Conservation (phyloP, 2,797 vertebrate genomes). For the Mionectes olivaceus region DNA sequence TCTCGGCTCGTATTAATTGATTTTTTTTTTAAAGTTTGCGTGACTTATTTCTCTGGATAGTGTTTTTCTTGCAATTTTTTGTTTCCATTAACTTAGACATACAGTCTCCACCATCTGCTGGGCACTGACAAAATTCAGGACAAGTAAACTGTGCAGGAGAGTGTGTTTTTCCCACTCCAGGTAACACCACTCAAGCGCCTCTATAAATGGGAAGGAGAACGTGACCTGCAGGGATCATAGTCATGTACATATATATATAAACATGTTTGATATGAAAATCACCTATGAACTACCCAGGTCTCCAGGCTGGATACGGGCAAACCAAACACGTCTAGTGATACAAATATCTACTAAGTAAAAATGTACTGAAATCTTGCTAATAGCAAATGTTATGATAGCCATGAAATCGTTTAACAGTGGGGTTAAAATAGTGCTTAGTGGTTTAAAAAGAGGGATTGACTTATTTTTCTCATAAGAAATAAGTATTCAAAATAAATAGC, state of each 20-base stretch:
- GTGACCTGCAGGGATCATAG: not conserved
- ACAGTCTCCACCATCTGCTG: not conserved
- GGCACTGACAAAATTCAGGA: not conserved
- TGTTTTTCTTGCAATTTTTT: not conserved
- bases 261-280: not conserved
- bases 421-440: not conserved
- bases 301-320: not conserved
- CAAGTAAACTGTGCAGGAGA: not conserved
- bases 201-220: not conserved
- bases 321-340: not conserved
- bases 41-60: not conserved
- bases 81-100: not conserved
- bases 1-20: not conserved
- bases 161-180: fast-evolving
- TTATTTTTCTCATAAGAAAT: not conserved
- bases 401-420: not conserved
- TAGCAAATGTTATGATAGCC: not conserved
- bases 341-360: not conserved
- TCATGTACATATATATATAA: too few species aligned
- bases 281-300: not conserved
- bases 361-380: not conserved
- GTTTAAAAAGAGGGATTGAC: constrained; percentile 15
- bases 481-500: not conserved
- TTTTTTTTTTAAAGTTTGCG: not conserved
- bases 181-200: not conserved